Base-by-base conservation (phyloP, 2,888 invertebrate genomes). In the Dicycla oo region DNA sequence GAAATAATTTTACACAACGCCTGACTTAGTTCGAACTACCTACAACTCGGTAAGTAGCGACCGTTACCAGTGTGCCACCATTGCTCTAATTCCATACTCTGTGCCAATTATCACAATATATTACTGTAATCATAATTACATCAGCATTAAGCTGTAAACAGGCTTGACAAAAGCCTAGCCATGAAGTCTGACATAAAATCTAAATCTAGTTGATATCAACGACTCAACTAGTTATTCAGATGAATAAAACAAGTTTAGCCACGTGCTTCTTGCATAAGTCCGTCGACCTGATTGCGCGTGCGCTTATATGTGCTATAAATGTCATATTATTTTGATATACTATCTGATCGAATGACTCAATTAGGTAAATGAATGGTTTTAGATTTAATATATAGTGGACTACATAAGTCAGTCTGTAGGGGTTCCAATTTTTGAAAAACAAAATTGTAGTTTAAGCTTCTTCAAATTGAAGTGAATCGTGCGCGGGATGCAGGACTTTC, bases 321-420 rank as follows among this genome's bases (percentile, higher is more conserved):
- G 83, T 80, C 83, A 73, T 66, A 80, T 79, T 83, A 83, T 80
- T 80, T 69, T 83, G 74, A 82, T 82, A 38, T 56, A 80, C 30
- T 60, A 58, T 66, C 62, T 62, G 54, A 26, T 53, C n/a, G 26
- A 47, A 71, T 58, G 69, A 13, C 58, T 61, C 65, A 54, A 80
- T 80, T 62, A n/a, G n/a, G n/a, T n/a, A 15, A 58, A 61, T 63
- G 3, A 51, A 62, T 76, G 11, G 38, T 61, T 61, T 62, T 23
- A 57, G 15, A 40, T 57, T 23, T 58, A 26, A 18, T 2, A n/a
- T 54, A 0, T 56, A 43, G 26, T 20, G n/a, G 13, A 20, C 7
- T 7, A 11, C 10, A 26, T 15, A 3, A 18, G 5, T 30, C 20
- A 23, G 18, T 4, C 4, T 13, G 13, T 20, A n/a, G 0, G 11